phyloP scores from a whole-genome alignment of 2,888 invertebrate species.

The Chalcosyrphus nemorum region DNA sequence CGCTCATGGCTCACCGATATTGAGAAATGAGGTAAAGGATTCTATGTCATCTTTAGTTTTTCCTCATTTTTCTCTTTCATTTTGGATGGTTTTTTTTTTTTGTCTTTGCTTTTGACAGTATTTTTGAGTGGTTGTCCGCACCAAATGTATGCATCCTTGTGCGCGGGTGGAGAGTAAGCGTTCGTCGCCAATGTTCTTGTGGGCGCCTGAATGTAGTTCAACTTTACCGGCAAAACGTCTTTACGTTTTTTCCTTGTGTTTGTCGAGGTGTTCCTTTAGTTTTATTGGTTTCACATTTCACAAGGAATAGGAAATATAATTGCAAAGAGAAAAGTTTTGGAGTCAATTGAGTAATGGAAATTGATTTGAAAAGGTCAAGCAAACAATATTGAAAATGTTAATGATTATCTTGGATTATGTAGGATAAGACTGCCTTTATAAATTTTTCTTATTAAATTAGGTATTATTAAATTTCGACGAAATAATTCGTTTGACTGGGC shows the following conservation, averaged over 20 bases:
- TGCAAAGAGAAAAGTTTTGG: not conserved
- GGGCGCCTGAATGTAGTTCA: not conserved
- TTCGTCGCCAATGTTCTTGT: constrained; percentile 5
- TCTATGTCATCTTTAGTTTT: constrained; percentile 14
- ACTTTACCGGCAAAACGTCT: not conserved
- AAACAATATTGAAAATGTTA: not conserved
- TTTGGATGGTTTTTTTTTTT: not conserved
- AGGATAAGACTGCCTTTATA: too few relatives aligned
- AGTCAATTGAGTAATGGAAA: not conserved
- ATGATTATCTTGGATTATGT: not conserved
- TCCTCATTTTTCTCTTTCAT: not conserved
- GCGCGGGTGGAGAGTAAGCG: not conserved
- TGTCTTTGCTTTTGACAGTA: not conserved
- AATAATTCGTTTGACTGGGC: too few relatives aligned
- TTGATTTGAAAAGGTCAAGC: not conserved
- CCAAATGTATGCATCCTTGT: too few relatives aligned
- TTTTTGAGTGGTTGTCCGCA: constrained; percentile 20
- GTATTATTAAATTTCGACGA: too few relatives aligned
- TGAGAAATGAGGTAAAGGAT: constrained; percentile 26
- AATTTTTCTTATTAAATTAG: too few relatives aligned
- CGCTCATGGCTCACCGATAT: not conserved
- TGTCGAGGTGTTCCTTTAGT: not conserved
- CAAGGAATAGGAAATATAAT: not conserved
- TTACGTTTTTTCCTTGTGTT: not conserved
- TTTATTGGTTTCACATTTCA: constrained; percentile 17